Evolutionary conservation across 2,113 vertebrate species (phyloP), one percentile per base, ranked within the genome.

Genomic region (Brachyistius frenatus): DNA sequence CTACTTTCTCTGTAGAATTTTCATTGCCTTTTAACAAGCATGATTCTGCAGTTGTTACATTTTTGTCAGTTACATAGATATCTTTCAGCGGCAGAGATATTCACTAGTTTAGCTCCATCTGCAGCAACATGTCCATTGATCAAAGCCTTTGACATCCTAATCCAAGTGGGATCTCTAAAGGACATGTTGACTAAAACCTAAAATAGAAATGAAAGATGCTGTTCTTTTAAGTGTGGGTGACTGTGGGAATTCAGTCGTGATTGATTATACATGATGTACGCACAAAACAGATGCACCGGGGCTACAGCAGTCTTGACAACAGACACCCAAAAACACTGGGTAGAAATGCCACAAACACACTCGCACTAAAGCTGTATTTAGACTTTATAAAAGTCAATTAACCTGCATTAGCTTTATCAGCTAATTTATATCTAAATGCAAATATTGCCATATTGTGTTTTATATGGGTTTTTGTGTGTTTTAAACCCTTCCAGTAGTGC

Each of bases 21-120:
- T 52, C 14, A 4, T 73, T 66, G 63, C 75, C 71, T 88, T 76
- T 88, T 66, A 71, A 65, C 56, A 49, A 10, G 15, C 64, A 15
- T 60, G 0, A 63, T 77, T 76, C 41, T 79, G 78, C 86, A 85
- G 23, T 83, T 41, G 1, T 44, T n/a, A 53, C 37, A 37, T 50
- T 82, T 78, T 74, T 75, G 37, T 73, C 39, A 49, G n/a, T 78
- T 55, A 32, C 62, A 36, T 62, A 49, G 15, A 47, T 37, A 60
- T 81, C 52, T 76, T 62, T 83, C 46, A 35, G 61, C 31, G 23
- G 3, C 39, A n/a, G 14, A 75, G 60, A 62, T 30, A 60, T 47
- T 55, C 37, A 64, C 54, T 44, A 9, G 46, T 8, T 63, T 4
- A 7, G 13, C 66, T 57, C 35, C 49, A 62, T 70, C 23, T 75